Base-by-base conservation (phyloP, 2,113 vertebrate species). In the Nannobrachium achirus region DNA sequence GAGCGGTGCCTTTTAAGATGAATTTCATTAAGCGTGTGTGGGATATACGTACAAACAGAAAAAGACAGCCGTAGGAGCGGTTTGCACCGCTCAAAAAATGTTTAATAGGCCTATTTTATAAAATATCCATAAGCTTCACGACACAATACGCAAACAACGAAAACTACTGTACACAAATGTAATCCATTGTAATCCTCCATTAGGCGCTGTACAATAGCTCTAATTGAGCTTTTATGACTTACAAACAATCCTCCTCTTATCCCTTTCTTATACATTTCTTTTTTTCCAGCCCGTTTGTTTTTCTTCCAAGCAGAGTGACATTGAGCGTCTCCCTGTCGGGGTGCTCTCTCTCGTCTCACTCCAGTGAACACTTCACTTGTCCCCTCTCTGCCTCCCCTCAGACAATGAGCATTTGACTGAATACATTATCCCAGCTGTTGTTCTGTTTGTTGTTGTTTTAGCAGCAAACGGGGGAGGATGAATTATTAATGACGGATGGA, bases 381-480 rank as follows among this genome's bases (percentile, higher is more conserved):
- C 86, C 89, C 83, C 60, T 71, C 64, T 2, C 14, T n/a, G n/a
- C 20, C 25, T 38, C 25, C 19, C 45, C 40, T 52, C 53, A 86
- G 80, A 90, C 87, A 78, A 80, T 78, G 83, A 87, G 89, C 88
- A 86, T 88, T 88, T 85, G 80, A 88, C 89, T 91, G 89, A 88
- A 91, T 91, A 91, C 80, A 91, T 91, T 89, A 91, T 86, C 83
- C 42, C 67, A 85, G 89, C 86, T 88, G 86, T 91, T 91, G 88
- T 91, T 87, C 83, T 87, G 85, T 88, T 91, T 89, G 86, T 89
- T 89, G 88, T 88, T 91, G 87, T 91, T 87, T 89, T 89, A 86
- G 86, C 79, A 84, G 7, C 77, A 80, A 73, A 73, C 82, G 86
- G 80, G 80, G 82, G 75, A 73, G 79, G 76, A 88, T 91, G 88